Conservation (phyloP, 1,140 invertebrate species). For the Potamilus streckersoni region DNA sequence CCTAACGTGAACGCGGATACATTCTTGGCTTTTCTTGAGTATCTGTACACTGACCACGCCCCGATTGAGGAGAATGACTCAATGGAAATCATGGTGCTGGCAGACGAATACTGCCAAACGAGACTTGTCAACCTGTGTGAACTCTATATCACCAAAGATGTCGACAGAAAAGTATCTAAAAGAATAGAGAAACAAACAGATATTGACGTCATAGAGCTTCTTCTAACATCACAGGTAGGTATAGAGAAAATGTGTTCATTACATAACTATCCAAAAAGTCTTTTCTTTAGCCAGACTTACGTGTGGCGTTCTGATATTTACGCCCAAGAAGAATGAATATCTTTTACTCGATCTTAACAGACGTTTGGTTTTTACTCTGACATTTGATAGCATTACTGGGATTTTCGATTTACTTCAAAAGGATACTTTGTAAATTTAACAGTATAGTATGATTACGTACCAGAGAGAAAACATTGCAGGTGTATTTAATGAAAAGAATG, state of each 20-base stretch:
- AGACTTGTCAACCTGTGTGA: constrained; percentile 59
- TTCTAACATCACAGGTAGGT: constrained; percentile 55
- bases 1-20: constrained; percentile 42
- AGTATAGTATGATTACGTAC: no score
- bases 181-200: constrained; percentile 54
- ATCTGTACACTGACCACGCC: constrained; percentile 62
- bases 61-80: constrained; percentile 57
- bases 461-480: no score
- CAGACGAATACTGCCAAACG: constrained; percentile 56
- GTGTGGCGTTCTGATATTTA: not conserved
- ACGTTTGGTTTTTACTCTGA: no score
- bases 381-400: no score
- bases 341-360: no score
- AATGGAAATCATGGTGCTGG: constrained; percentile 51
- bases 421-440: no score
- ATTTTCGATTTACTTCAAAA: no score
- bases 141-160: constrained; percentile 63
- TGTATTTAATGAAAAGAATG: no score
- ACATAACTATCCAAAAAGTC: not conserved
- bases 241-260: not conserved
- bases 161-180: constrained; percentile 50
- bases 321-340: no score
- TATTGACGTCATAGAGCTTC: constrained; percentile 61
- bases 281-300: not conserved
- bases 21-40: constrained; percentile 59